Conservation (phyloP, 2,113 vertebrate genomes). For the Ictalurus punctatus region DNA sequence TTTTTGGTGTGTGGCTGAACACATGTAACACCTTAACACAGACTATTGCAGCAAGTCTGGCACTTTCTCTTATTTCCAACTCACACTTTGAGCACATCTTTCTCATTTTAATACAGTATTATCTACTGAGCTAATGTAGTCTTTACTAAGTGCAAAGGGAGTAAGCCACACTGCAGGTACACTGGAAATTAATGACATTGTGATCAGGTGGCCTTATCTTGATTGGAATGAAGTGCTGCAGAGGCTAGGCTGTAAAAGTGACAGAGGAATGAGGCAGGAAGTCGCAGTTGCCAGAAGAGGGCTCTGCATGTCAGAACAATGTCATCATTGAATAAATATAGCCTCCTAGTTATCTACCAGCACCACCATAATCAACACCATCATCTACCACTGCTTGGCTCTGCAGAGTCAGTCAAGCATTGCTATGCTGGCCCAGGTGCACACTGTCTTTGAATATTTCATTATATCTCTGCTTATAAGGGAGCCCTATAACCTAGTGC, state of each 20-base stretch:
- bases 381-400: constrained; percentile 19
- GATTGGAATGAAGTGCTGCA: constrained; percentile 51
- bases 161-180: constrained; percentile 41
- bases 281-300: constrained; percentile 70
- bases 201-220: constrained; percentile 60
- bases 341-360: constrained; percentile 30
- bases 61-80: constrained; percentile 28
- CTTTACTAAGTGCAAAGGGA: constrained; percentile 38
- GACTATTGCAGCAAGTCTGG: neutral
- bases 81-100: constrained; percentile 11
- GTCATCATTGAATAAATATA: constrained; percentile 45
- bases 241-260: constrained; percentile 29
- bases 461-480: constrained; percentile 72
- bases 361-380: constrained; percentile 46
- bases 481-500: constrained; percentile 68
- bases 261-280: constrained; percentile 52
- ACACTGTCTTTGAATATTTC: constrained; percentile 76
- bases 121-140: constrained; percentile 26
- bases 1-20: too few relatives aligned
- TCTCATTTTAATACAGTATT: constrained; percentile 44
- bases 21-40: too few relatives aligned
- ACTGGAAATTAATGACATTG: constrained; percentile 49
- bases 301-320: constrained; percentile 72
- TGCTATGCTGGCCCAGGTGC: constrained; percentile 68
- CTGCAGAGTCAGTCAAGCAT: constrained; percentile 56